These are phyloP conservation scores for Meandrusa payeni DNA, from an alignment of 2,888 invertebrate species.

Conservation along the genomic window DNA sequence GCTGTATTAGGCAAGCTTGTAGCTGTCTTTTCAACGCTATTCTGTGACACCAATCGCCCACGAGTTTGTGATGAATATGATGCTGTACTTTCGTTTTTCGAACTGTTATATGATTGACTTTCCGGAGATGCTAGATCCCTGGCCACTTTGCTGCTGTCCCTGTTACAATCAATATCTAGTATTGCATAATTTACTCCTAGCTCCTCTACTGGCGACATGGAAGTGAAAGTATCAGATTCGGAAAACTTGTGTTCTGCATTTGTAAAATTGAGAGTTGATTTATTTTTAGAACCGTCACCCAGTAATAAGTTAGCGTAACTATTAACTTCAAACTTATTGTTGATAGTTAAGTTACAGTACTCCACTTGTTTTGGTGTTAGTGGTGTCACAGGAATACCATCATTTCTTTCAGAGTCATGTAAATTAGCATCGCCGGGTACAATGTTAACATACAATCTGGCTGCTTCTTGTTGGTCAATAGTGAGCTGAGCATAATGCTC, in stretches of 20 bases:
- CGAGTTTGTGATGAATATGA: conserved; percentile 52
- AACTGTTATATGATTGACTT: conserved; percentile 51
- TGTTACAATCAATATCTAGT: conserved; percentile 85
- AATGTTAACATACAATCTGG: conserved; percentile 70
- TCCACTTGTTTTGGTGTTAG: conserved; percentile 64
- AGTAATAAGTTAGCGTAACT: conserved; percentile 67
- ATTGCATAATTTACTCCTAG: conserved; percentile 87
- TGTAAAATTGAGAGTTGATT: conserved; percentile 42
- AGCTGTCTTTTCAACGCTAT: conserved; percentile 51
- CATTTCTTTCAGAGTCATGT: conserved; percentile 44
- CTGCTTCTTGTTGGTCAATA: conserved; percentile 59
- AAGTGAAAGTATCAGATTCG: conserved; percentile 67
- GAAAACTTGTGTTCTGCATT: conserved; percentile 56
- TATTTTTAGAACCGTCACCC: conserved; percentile 55
- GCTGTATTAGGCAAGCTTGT: conserved; percentile 73
- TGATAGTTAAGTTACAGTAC: conserved; percentile 59
- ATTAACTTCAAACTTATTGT: conserved; percentile 54
- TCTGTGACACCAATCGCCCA: conserved; percentile 55
- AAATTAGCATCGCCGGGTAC: conserved; percentile 47
- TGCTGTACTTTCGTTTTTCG: conserved; percentile 54
- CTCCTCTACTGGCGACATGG: conserved; percentile 65
- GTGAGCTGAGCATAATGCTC: conserved; percentile 72
- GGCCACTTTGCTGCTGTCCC: conserved; percentile 46
- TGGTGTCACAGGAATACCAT: conserved; percentile 56
- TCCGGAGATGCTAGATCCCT: conserved; percentile 55